A percentile compares a stretch with the other conserved stretches of the same genome.
Evolutionary conservation across 2,113 vertebrate species (phyloP).

Genomic region (Macheiramphus alcinus): DNA sequence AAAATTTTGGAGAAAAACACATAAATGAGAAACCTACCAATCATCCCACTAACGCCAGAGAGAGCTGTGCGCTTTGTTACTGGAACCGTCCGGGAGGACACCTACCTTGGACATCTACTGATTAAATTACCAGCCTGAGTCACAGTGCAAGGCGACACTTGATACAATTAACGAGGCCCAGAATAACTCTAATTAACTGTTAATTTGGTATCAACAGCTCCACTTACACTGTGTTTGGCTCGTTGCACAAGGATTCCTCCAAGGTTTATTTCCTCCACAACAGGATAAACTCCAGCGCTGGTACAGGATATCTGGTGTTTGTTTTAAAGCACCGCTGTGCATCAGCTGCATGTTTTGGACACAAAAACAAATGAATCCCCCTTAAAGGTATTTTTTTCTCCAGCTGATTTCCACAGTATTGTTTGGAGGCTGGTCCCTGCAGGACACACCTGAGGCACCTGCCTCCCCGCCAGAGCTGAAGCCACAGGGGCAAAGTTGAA

Average conservation of each 20-base stretch:
- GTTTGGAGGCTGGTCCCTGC: not conserved
- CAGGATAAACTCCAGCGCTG: slow-evolving; percentile 18
- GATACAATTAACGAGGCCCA: not conserved
- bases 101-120: not conserved
- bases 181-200: slow-evolving; percentile 2
- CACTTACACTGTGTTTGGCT: not conserved
- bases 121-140: not conserved
- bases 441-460: slow-evolving; percentile 30
- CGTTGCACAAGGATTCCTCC: not conserved
- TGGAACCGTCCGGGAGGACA: not conserved
- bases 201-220: not conserved
- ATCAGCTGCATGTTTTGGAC: slow-evolving; percentile 17
- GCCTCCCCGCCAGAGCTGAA: not conserved
- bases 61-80: not conserved
- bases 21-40: not conserved
- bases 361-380: not conserved
- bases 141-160: not conserved
- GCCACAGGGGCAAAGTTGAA: not conserved
- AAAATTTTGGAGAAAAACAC: not conserved
- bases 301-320: slow-evolving; percentile 61
- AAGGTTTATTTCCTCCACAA: slow-evolving; percentile 16
- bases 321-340: not conserved
- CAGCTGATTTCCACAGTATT: slow-evolving; percentile 7
- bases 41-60: not conserved
- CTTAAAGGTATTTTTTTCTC: not conserved